These are phyloP conservation scores for Hippoglossus stenolepis DNA, from an alignment of 2,113 vertebrate genomes.

Conservation along the genomic window DNA sequence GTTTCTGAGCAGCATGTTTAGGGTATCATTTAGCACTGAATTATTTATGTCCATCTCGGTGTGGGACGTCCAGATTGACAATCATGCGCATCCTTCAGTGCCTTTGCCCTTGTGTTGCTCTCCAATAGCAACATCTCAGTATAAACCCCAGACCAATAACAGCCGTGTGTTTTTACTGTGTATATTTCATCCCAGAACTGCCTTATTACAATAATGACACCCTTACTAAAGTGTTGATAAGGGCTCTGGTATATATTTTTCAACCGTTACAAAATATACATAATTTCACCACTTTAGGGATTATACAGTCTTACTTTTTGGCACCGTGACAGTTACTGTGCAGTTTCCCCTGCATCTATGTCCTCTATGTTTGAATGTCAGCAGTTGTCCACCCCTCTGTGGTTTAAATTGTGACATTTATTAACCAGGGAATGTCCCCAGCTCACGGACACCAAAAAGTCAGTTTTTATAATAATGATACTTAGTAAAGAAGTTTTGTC, in stretches of 20 bases:
- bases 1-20: neutral
- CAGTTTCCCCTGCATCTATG: neutral
- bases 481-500: neutral
- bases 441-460: no score
- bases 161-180: neutral
- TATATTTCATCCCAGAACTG: neutral
- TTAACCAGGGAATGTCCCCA: neutral
- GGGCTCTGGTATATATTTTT: neutral
- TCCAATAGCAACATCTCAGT: neutral
- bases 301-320: neutral
- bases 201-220: neutral
- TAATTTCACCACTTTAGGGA: neutral
- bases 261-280: neutral
- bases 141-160: neutral
- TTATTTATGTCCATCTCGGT: conserved; percentile 53
- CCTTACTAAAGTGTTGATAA: neutral
- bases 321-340: no score
- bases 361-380: conserved; percentile 12
- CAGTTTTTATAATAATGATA: neutral
- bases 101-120: conserved; percentile 27
- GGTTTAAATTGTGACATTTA: neutral
- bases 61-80: conserved; percentile 57
- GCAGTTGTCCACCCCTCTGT: neutral
- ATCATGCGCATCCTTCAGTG: conserved; percentile 20
- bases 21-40: conserved; percentile 36